These are phyloP conservation scores for Oxystoma pomonae DNA, from an alignment of 2,888 invertebrate genomes.

Conservation along the genomic window DNA sequence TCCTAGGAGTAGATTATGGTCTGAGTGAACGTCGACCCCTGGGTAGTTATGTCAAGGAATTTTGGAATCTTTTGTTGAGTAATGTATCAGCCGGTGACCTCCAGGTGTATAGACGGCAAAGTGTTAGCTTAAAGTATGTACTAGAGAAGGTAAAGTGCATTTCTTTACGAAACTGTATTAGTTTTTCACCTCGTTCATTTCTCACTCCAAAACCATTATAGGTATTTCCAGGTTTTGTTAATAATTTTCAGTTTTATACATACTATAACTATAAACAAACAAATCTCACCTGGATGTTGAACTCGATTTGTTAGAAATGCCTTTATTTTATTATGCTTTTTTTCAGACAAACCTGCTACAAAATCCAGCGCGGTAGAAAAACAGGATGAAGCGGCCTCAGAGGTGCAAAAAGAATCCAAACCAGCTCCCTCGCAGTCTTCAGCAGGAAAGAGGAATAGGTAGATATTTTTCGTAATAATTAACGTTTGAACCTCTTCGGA, in stretches of 20 bases:
- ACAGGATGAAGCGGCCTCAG: slow-evolving; percentile 8
- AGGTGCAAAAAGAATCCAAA: slow-evolving; percentile 29
- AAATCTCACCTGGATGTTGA: too few species aligned
- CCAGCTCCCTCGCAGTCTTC: slow-evolving; percentile 27
- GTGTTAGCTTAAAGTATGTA: not conserved
- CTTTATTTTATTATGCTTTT: too few species aligned
- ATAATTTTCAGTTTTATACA: too few species aligned
- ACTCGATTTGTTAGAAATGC: too few species aligned
- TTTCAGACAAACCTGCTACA: slow-evolving; percentile 11
- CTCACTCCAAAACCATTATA: not conserved
- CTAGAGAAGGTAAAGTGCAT: not conserved
- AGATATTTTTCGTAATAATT: not conserved
- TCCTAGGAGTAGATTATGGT: not conserved
- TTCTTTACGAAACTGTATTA: not conserved
- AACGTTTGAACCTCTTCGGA: too few species aligned
- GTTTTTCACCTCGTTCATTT: not conserved
- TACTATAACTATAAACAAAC: too few species aligned
- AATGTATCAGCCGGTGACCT: not conserved
- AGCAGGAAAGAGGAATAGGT: slow-evolving; percentile 17
- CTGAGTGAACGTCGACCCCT: not conserved
- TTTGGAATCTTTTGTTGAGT: not conserved
- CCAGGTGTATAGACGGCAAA: not conserved
- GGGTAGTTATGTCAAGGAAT: not conserved
- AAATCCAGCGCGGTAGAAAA: slow-evolving; percentile 14
- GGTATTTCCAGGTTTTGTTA: too few species aligned